These are phyloP conservation scores for Dipodomys spectabilis DNA, from an alignment of 2,113 vertebrate species.

Conservation along the genomic window DNA sequence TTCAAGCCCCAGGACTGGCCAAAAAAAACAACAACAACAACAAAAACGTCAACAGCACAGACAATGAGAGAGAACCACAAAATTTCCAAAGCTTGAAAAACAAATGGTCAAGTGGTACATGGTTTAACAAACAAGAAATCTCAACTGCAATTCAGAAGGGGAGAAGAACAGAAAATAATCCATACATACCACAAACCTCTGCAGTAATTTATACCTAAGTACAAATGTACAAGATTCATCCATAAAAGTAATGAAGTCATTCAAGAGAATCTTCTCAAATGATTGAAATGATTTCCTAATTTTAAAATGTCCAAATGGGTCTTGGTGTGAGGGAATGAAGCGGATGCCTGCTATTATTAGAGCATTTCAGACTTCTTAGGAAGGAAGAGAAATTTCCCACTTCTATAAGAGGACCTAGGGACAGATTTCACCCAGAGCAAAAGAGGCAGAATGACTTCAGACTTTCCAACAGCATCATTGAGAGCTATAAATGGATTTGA, in stretches of 20 bases:
- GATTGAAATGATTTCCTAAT: background rate
- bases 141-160: background rate
- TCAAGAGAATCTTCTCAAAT: background rate
- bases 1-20: too few relatives aligned
- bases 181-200: background rate
- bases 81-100: background rate
- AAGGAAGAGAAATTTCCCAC: background rate
- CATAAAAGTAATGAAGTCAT: background rate
- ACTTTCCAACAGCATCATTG: background rate
- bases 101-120: background rate
- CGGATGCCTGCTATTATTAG: background rate
- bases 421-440: background rate
- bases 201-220: background rate
- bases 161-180: background rate
- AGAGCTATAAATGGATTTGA: background rate
- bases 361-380: slow-evolving; percentile 12
- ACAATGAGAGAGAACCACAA: background rate
- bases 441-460: background rate
- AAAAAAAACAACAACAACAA: too few relatives aligned
- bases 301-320: slow-evolving; percentile 15
- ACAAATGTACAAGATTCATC: background rate
- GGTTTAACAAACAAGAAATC: background rate
- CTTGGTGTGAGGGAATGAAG: background rate
- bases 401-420: background rate
- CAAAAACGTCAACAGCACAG: too few relatives aligned